Conservation (phyloP, 2,888 invertebrate species). For the Nymphalis c-album region DNA sequence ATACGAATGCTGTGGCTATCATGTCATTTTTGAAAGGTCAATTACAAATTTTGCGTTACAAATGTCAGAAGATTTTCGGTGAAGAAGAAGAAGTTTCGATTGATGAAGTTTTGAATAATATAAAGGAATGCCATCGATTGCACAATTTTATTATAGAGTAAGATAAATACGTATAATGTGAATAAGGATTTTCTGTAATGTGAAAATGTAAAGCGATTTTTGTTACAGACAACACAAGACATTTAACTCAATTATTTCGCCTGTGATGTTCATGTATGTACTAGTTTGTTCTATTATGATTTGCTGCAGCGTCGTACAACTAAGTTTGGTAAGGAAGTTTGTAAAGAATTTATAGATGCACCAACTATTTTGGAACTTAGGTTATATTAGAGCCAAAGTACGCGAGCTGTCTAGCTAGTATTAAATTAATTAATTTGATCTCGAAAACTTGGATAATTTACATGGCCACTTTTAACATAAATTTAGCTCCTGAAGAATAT, state of each 20-base stretch:
- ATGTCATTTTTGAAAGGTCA: conserved; percentile 67
- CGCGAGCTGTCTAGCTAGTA: too few species aligned
- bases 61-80: conserved; percentile 52
- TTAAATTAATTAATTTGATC: too few species aligned
- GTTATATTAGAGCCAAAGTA: neutral
- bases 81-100: conserved; percentile 33
- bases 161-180: conserved; percentile 37
- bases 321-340: conserved; percentile 52
- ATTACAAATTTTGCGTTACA: conserved; percentile 51
- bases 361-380: neutral
- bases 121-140: conserved; percentile 61
- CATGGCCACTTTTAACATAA: too few species aligned
- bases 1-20: conserved; percentile 55
- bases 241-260: conserved; percentile 55
- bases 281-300: conserved; percentile 63
- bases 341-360: neutral
- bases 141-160: conserved; percentile 58
- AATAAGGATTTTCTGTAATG: neutral
- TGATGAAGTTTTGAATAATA: conserved; percentile 44
- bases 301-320: conserved; percentile 62
- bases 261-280: conserved; percentile 63
- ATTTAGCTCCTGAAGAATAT: too few species aligned
- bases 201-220: conserved; percentile 7
- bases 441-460: too few species aligned
- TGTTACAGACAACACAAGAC: conserved; percentile 51